Conservation (phyloP, 2,888 invertebrate genomes). For the Epistrophella euchroma region DNA sequence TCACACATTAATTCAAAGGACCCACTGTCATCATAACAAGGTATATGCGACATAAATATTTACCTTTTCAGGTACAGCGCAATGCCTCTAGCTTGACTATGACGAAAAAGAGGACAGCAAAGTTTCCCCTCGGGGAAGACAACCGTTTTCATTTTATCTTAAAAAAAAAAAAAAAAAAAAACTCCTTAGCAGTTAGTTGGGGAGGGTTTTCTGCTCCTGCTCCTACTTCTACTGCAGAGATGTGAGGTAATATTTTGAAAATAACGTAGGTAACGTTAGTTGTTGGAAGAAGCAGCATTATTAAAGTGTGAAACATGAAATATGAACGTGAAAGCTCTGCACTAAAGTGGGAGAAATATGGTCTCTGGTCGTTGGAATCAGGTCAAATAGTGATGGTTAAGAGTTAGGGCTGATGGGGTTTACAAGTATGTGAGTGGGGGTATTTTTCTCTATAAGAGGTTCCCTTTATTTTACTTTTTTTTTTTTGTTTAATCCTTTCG, state of each 20-base stretch:
- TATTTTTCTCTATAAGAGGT: not conserved
- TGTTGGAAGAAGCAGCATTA: slow-evolving; percentile 14
- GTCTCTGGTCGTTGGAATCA: slow-evolving; percentile 58
- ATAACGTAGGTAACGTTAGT: slow-evolving; percentile 3
- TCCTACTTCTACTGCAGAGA: slow-evolving; percentile 4
- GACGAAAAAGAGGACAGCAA: slow-evolving; percentile 39
- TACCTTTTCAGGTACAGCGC: slow-evolving; percentile 54
- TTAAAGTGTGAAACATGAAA: slow-evolving; percentile 35
- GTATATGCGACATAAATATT: slow-evolving; percentile 47
- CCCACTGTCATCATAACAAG: slow-evolving; percentile 33
- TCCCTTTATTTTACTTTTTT: not conserved
- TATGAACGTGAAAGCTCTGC: slow-evolving; percentile 28
- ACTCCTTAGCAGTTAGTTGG: slow-evolving; percentile 11
- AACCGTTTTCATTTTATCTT: slow-evolving; percentile 31
- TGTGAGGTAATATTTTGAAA: slow-evolving; percentile 37
- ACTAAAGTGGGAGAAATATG: slow-evolving; percentile 31
- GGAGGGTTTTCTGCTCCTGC: not conserved
- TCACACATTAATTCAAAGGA: slow-evolving; percentile 31
- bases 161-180: not conserved
- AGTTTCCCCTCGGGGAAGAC: slow-evolving; percentile 33
- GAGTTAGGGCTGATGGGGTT: not conserved
- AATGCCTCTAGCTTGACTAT: slow-evolving; percentile 37
- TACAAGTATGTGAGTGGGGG: not conserved
- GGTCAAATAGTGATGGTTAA: slow-evolving; percentile 51
- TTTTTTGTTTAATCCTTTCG: slow-evolving; percentile 10